Conservation (phyloP, 2,797 vertebrate genomes). For the Pangasius macronema region DNA sequence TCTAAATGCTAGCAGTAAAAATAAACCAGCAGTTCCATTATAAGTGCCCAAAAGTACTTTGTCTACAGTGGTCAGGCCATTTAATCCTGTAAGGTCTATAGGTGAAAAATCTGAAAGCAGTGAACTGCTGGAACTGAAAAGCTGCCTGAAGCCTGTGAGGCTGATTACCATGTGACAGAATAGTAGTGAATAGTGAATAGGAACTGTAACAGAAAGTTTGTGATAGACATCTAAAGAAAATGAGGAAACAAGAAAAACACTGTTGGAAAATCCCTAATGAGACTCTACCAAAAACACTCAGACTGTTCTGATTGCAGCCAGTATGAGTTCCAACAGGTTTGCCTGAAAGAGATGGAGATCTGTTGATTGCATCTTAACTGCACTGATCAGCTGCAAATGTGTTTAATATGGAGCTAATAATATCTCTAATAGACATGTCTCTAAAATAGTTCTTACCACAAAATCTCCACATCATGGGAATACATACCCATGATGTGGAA, state of each 20-base stretch:
- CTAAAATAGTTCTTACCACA: not conserved
- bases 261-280: not conserved
- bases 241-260: slow-evolving; percentile 18
- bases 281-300: not conserved
- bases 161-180: slow-evolving; percentile 61
- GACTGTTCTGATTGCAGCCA: not conserved
- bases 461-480: not conserved
- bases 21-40: not conserved
- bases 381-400: not conserved
- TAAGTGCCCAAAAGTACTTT: not conserved
- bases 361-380: not conserved
- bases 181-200: slow-evolving; percentile 60
- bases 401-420: not conserved
- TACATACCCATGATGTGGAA: not conserved
- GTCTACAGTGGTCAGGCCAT: not conserved
- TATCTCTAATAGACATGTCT: not conserved
- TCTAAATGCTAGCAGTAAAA: not conserved
- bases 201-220: not conserved
- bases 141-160: slow-evolving; percentile 34
- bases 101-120: not conserved
- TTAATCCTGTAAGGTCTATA: slow-evolving; percentile 4
- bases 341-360: not conserved
- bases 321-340: not conserved
- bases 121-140: not conserved
- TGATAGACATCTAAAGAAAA: slow-evolving; percentile 18